phyloP scores from a whole-genome alignment of 2,888 invertebrate genomes.

The Spilarctia lutea region DNA sequence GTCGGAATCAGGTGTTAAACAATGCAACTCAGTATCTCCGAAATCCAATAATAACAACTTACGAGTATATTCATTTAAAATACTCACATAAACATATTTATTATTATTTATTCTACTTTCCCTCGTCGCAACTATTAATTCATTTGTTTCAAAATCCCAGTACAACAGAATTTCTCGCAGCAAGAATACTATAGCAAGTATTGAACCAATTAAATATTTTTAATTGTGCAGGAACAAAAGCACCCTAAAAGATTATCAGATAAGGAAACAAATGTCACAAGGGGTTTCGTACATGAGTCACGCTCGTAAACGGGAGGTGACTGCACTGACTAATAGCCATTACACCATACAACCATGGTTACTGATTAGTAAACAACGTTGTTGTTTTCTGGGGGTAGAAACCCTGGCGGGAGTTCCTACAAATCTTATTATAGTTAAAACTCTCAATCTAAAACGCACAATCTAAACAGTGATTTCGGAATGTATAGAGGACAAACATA shows the following conservation, averaged over 20 bases:
- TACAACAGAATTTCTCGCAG: neutral
- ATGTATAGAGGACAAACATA: neutral
- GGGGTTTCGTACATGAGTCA: slow-evolving; percentile 5
- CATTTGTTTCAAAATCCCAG: too few relatives aligned
- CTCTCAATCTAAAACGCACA: too few relatives aligned
- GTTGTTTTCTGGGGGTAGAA: neutral
- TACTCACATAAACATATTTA: too few relatives aligned
- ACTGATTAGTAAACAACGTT: neutral
- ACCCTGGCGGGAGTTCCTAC: neutral
- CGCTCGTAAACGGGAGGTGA: neutral
- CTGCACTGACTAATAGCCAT: neutral
- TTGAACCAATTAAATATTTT: neutral
- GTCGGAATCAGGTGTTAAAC: neutral
- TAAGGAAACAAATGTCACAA: neutral
- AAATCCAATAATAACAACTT: neutral
- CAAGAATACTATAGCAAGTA: neutral
- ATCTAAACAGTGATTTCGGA: neutral
- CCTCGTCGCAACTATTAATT: neutral
- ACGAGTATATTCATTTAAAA: neutral
- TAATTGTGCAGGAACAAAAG: neutral
- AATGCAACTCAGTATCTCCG: neutral
- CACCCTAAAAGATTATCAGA: neutral
- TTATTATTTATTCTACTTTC: neutral
- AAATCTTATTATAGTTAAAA: too few relatives aligned
- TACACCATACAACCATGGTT: neutral